Base-by-base conservation (phyloP, 2,113 vertebrate species). In the Phaethornis superciliosus region DNA sequence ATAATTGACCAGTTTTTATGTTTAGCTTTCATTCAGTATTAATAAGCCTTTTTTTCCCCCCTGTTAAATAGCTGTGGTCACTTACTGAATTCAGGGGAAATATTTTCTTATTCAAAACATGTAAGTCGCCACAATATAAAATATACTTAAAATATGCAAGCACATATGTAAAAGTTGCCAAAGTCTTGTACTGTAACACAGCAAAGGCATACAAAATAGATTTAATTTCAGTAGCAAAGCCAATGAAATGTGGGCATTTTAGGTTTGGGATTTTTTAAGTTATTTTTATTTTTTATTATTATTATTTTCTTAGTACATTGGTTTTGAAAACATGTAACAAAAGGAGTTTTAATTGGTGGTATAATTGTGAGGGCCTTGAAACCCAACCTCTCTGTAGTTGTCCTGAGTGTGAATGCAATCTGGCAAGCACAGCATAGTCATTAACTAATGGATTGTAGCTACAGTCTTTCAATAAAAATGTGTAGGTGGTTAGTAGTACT, bases 361-460 rank as follows among this genome's bases (percentile, higher is more conserved):
- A 27, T 87, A 94, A 83, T 76, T 93, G 76, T 35, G 90, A 88
- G 56, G n/a, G 16, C 63, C 63, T 72, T 95, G 59, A 94, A 97
- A 96, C 17, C 11, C 35, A 82, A 55, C 67, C 82, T 63, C 20
- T 92, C 89, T 42, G 3, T 46, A 65, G 67, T 35, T 64, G 33
- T 40, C 40, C 11, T 86, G 60, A 85, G 27, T 69, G 55, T 90
- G 71, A 95, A 91, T 92, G 71, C 67, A 52, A 68, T 87, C 59
- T 90, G 94, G 55, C 55, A 93, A 86, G 65, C 51, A 64, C 33
- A 91, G 44, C 56, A 27, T 64, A 91, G 83, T 90, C 69, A 92
- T 96, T 96, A 95, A 67, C 26, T 96, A 95, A 96, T 90, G 67
- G 46, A 72, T 69, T 95, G 58, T 79, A 93, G 75, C 72, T 93